Evolutionary conservation across 2,797 vertebrate species (phyloP).

Genomic region (Adelosebastes latens): DNA sequence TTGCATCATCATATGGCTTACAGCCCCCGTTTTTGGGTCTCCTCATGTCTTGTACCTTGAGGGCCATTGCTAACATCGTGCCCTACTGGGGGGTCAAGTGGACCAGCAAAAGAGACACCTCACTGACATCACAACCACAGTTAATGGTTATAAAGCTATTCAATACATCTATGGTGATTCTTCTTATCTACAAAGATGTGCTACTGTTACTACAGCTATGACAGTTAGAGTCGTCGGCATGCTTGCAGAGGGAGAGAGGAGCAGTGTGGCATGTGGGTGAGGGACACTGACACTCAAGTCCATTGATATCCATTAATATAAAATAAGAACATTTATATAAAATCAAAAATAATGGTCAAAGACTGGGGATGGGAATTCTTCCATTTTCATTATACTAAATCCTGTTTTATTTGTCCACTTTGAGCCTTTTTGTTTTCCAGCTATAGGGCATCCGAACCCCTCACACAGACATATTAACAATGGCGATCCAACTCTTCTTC

Average conservation of each 20-base stretch:
- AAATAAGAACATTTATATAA: slow-evolving; percentile 87
- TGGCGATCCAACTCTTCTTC: slow-evolving; percentile 48
- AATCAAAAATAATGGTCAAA: slow-evolving; percentile 85
- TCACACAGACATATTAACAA: slow-evolving; percentile 35
- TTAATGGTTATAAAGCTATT: slow-evolving; percentile 39
- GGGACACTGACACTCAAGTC: slow-evolving; percentile 87
- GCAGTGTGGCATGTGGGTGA: slow-evolving; percentile 88
- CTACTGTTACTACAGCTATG: slow-evolving; percentile 70
- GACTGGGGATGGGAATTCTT: slow-evolving; percentile 79
- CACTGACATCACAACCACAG: slow-evolving; percentile 70
- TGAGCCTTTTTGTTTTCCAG: background rate
- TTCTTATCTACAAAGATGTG: slow-evolving; percentile 33
- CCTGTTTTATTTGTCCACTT: slow-evolving; percentile 38
- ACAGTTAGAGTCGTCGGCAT: slow-evolving; percentile 80
- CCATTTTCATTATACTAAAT: slow-evolving; percentile 45
- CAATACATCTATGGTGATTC: slow-evolving; percentile 14
- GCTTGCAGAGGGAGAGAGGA: slow-evolving; percentile 85
- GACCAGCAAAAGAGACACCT: slow-evolving; percentile 79
- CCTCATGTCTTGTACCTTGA: slow-evolving; percentile 67
- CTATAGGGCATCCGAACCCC: slow-evolving; percentile 14
- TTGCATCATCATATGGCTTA: slow-evolving; percentile 80
- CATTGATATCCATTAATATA: slow-evolving; percentile 88
- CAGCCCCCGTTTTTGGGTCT: slow-evolving; percentile 62
- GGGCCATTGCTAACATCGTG: slow-evolving; percentile 73
- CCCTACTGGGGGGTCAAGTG: slow-evolving; percentile 80